phyloP scores from a whole-genome alignment of 2,113 vertebrate genomes.

The Brienomyrus brachyistius region DNA sequence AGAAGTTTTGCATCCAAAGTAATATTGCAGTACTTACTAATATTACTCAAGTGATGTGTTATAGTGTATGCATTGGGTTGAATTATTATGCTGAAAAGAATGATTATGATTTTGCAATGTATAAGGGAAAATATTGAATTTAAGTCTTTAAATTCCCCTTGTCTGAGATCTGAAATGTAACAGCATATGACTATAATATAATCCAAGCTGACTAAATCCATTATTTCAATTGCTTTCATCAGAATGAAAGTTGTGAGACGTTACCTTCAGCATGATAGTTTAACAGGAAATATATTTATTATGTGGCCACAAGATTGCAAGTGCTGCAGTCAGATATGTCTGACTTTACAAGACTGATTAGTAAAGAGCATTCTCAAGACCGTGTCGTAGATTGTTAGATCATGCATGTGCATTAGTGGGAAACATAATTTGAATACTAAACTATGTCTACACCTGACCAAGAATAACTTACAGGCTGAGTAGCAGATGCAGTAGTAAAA shows the following conservation, averaged over 20 bases:
- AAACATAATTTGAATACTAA: not conserved
- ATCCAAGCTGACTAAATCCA: not conserved
- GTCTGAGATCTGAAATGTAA: not conserved
- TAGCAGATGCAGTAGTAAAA: not conserved
- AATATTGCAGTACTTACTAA: not conserved
- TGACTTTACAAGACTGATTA: not conserved
- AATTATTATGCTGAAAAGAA: not conserved
- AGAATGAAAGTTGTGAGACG: not conserved
- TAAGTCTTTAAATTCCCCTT: not conserved
- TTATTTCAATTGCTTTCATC: slow-evolving; percentile 2
- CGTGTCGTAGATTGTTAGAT: not conserved
- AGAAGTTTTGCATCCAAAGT: not conserved
- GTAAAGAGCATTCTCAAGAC: not conserved
- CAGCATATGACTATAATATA: not conserved
- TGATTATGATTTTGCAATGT: not conserved
- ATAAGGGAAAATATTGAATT: not conserved
- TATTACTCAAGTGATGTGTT: not conserved
- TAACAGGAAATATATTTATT: not conserved
- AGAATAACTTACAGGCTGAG: not conserved
- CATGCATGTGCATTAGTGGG: not conserved
- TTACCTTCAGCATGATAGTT: not conserved
- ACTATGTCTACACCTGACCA: not conserved
- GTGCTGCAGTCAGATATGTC: not conserved
- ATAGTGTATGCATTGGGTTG: not conserved
- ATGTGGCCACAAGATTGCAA: not conserved